Conservation (phyloP, 1,140 invertebrate species). For the Lycorma delicatula region DNA sequence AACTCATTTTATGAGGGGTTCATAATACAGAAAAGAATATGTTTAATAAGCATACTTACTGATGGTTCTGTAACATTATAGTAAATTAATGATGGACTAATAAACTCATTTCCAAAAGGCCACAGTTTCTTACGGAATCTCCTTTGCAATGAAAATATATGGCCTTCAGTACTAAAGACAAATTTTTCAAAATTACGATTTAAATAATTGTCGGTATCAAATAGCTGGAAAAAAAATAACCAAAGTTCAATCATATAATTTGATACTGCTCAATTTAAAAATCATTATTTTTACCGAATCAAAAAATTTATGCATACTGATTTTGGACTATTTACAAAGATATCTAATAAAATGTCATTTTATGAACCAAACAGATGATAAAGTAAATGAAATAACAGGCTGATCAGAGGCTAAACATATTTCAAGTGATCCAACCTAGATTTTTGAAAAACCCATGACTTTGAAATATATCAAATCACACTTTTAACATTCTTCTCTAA, state of each 20-base stretch:
- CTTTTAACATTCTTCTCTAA: too few relatives aligned
- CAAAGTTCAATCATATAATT: background rate
- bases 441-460: too few relatives aligned
- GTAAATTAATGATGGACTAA: too few relatives aligned
- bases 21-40: background rate
- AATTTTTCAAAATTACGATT: conserved; percentile 48
- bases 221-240: conserved; percentile 43
- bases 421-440: too few relatives aligned
- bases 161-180: conserved; percentile 61
- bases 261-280: background rate
- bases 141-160: conserved; percentile 49
- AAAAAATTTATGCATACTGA: too few relatives aligned
- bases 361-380: too few relatives aligned
- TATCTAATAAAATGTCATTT: too few relatives aligned
- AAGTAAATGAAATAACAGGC: too few relatives aligned
- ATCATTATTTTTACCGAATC: too few relatives aligned
- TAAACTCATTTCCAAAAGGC: conserved; percentile 26
- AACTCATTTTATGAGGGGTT: background rate
- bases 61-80: conserved; percentile 24
- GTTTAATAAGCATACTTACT: conserved; percentile 16
- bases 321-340: too few relatives aligned
- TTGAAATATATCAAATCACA: too few relatives aligned
- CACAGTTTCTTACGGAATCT: conserved; percentile 39
- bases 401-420: too few relatives aligned
- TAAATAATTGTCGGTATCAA: conserved; percentile 56